phyloP scores from a whole-genome alignment of 2,888 invertebrate genomes.

The Uropetala carovei region DNA sequence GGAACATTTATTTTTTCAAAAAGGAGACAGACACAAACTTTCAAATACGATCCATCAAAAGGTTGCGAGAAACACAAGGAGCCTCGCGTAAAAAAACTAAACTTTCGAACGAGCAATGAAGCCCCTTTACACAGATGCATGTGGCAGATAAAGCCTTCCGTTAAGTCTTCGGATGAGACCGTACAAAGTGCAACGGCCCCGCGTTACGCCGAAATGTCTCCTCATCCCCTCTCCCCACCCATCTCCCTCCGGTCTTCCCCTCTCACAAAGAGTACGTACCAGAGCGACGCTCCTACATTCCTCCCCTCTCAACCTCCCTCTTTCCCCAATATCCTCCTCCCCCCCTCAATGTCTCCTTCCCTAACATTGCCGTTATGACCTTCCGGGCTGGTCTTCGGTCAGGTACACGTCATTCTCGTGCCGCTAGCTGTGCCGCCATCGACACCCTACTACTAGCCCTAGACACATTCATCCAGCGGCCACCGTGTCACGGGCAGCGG shows the following conservation, averaged over 20 bases:
- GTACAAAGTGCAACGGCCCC: neutral
- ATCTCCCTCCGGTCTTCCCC: neutral
- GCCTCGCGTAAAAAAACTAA: neutral
- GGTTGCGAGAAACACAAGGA: no score
- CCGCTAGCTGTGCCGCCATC: neutral
- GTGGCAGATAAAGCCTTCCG: neutral
- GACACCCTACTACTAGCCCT: neutral
- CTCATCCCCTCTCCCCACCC: no score
- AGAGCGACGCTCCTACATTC: neutral
- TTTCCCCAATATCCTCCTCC: neutral
- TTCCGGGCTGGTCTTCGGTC: neutral
- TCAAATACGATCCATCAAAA: neutral
- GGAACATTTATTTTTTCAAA: neutral
- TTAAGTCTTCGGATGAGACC: neutral
- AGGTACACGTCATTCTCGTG: neutral
- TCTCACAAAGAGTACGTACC: neutral
- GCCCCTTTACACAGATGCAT: neutral
- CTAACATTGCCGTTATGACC: slow-evolving; percentile 21
- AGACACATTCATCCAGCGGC: neutral
- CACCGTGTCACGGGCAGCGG: neutral
- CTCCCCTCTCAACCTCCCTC: neutral
- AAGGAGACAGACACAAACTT: neutral
- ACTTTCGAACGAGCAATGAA: neutral
- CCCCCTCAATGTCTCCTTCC: neutral
- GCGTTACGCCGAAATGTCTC: no score